Conservation (phyloP, 1,140 invertebrate genomes). For the Rhopalosiphum maidis region DNA sequence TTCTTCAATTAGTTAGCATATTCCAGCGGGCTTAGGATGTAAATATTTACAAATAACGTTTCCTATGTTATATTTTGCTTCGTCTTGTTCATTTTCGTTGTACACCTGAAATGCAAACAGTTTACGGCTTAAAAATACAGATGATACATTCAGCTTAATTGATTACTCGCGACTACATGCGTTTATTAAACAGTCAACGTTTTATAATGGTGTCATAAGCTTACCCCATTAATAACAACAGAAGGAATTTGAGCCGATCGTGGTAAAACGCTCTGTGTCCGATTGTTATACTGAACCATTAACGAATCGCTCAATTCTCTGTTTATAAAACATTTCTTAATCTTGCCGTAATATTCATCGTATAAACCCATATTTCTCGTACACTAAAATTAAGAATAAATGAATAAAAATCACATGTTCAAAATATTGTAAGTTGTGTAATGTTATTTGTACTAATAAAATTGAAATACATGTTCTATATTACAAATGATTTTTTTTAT, state of each 20-base stretch:
- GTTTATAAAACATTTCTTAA: conserved; percentile 40
- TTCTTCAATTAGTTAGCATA: conserved; percentile 12
- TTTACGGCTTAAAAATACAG: not conserved
- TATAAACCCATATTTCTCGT: conserved; percentile 32
- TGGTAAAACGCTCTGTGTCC: not conserved
- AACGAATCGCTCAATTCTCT: conserved; percentile 11
- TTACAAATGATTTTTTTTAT: not conserved
- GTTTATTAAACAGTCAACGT: not conserved
- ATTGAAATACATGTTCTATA: not conserved
- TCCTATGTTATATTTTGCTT: not conserved
- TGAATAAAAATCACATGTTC: not conserved
- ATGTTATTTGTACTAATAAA: not conserved
- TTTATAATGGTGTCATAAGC: too few relatives aligned
- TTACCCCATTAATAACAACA: conserved; percentile 28
- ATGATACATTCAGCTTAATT: not conserved
- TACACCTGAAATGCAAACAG: not conserved
- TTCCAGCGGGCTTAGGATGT: not conserved
- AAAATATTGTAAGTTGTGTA: not conserved
- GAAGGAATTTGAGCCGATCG: not conserved
- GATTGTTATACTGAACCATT: not conserved
- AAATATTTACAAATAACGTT: conserved; percentile 31
- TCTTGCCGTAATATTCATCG: conserved; percentile 3
- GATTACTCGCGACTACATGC: not conserved
- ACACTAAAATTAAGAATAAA: conserved; percentile 20
- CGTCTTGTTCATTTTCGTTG: conserved; percentile 19